These are phyloP conservation scores for Xenopus tropicalis DNA, from an alignment of 2,113 vertebrate genomes.

Conservation along the genomic window DNA sequence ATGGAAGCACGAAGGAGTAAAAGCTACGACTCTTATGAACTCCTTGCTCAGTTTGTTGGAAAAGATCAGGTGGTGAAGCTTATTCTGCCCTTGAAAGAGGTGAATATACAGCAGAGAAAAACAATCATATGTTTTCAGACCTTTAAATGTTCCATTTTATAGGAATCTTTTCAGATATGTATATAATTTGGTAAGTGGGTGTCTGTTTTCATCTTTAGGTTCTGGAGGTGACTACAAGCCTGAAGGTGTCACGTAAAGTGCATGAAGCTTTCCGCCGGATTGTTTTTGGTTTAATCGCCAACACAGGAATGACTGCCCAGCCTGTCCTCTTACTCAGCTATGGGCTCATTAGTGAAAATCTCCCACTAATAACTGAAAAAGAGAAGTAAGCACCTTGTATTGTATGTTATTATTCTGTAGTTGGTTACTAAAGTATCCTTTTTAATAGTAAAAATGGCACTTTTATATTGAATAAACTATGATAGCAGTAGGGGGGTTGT, in stretches of 20 bases:
- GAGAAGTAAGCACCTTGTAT: conserved; percentile 72
- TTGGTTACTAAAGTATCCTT: neutral
- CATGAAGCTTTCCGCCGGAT: conserved; percentile 79
- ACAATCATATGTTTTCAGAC: neutral
- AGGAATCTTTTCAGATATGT: no score
- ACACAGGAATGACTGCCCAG: conserved; percentile 74
- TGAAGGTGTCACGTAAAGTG: conserved; percentile 85
- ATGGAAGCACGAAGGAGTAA: conserved; percentile 96
- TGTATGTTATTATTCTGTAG: neutral
- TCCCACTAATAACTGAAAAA: conserved; percentile 85
- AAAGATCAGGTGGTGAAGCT: conserved; percentile 80
- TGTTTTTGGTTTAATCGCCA: conserved; percentile 79
- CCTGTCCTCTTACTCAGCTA: conserved; percentile 86
- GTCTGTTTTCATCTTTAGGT: conserved; percentile 61
- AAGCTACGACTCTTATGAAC: conserved; percentile 90
- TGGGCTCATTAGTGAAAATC: conserved; percentile 87
- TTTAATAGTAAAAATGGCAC: neutral
- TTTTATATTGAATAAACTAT: neutral
- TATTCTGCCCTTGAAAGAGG: conserved; percentile 92
- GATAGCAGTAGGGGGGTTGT: neutral
- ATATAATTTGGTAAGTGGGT: no score
- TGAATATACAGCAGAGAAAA: conserved; percentile 50
- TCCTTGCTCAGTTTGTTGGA: conserved; percentile 84
- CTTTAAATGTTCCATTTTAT: neutral
- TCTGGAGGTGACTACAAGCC: conserved; percentile 78